These are phyloP conservation scores for Pyxicephalus adspersus DNA, from an alignment of 2,113 vertebrate genomes.

Conservation along the genomic window DNA sequence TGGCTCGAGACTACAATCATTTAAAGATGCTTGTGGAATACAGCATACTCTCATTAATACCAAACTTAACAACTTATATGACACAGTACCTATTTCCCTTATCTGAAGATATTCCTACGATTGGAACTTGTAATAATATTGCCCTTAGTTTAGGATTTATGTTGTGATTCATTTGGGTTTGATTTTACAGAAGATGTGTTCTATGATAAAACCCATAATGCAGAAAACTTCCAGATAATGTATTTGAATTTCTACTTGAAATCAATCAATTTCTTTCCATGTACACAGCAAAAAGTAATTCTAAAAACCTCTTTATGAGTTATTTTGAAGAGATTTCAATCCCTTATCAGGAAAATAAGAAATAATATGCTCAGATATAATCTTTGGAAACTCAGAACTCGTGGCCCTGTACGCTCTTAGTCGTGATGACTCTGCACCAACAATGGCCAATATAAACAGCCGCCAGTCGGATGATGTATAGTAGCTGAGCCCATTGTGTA, in stretches of 20 bases:
- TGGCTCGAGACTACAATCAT: too few relatives aligned
- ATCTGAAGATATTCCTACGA: background rate
- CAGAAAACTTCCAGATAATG: constrained; percentile 22
- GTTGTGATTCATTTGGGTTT: background rate
- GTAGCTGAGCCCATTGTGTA: background rate
- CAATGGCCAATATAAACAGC: background rate
- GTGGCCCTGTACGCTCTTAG: background rate
- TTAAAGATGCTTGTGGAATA: background rate
- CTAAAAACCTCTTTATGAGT: constrained; percentile 26
- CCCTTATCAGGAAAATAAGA: constrained; percentile 33
- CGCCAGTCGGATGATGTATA: background rate
- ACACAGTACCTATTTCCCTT: background rate
- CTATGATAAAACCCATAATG: constrained; percentile 3
- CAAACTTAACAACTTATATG: background rate
- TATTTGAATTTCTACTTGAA: constrained; percentile 25
- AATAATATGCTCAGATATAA: constrained; percentile 41
- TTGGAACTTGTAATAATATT: background rate
- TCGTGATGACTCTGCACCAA: background rate
- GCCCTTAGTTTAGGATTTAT: constrained; percentile 5
- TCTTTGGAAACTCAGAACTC: constrained; percentile 23
- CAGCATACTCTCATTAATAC: constrained; percentile 11
- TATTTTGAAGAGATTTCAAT: constrained; percentile 25
- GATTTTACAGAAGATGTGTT: constrained; percentile 13
- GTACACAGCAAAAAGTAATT: constrained; percentile 1
- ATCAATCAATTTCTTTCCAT: constrained; percentile 18